Base-by-base conservation (phyloP, 2,888 invertebrate species). In the Pseudococcus viburni region DNA sequence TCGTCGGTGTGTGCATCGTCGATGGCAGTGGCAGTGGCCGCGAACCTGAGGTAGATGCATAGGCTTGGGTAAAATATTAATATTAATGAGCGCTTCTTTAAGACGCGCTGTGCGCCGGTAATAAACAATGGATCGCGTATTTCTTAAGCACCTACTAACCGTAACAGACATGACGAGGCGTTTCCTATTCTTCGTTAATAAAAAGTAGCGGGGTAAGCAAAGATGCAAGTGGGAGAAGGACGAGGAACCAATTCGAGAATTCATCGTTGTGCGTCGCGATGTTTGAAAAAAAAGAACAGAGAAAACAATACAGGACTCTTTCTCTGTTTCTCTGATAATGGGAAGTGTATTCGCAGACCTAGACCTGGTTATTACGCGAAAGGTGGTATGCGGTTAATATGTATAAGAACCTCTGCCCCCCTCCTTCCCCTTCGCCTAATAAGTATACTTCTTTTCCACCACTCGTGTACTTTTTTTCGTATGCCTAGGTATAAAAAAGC, bases 121-220 rank as follows among this genome's bases (percentile, higher is more conserved):
- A 86, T 86, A 86, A 86, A 86, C 86, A 86, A 86, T 86, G 86
- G 64, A 22, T 33, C 42, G 59, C 68, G 68, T 86, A 55, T 86
- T 42, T 86, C 68, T 64, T 64, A 68, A 64, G 86, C 86, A 86
- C 86, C 86, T 86, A 86, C 86, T 86, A 68, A 86, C 86, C 86
- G 86, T 86, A 86, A 86, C 86, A 86, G 64, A 86, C 86, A 86
- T 86, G 86, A 86, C 86, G 86, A 86, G 86, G 86, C 86, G 86
- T 86, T 86, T 86, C 86, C 86, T 46, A 86, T 68, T 64, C 59
- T 86, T 64, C 26, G 39, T 77, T 77, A 39, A 77, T 42, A 83
- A 83, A 68, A 86, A 64, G 68, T 42, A 68, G 64, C 86, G 22
- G 46, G 26, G 15, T 22, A 9, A 42, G 17, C 19, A 46, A 83